Base-by-base conservation (phyloP, 2,888 invertebrate species). In the Hedychridium roseum region DNA sequence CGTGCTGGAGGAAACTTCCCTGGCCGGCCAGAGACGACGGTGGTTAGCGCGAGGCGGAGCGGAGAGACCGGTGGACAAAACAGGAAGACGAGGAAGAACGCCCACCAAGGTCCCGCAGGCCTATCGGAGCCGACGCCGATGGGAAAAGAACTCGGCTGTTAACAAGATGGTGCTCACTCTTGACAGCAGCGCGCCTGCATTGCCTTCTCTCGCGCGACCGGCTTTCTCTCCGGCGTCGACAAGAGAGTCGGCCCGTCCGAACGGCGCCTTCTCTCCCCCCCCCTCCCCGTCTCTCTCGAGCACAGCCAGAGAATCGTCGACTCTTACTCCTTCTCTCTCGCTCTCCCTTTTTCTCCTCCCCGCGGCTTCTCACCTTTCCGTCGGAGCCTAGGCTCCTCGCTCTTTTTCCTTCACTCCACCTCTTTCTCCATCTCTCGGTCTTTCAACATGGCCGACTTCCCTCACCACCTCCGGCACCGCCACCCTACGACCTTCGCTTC, bases 141-240 rank as follows among this genome's bases (percentile, higher is more conserved):
- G 74, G 62, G 60, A 70, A 74, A 73, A 71, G 65, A 73, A 71
- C 71, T 66, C 61, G 66, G 57, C 72, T 72, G 74, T 73, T 72
- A 74, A 74, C 74, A 74, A 74, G 74, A 74, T 74, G 74, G 74
- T 73, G 73, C 66, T 71, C 66, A 64, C 64, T 64, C 63, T 63
- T 60, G 54, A 63, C 63, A 63, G 9, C 23, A 23, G 9, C 5
- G 9, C 9, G 9, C 23, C 23, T 23, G 23, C 5, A 23, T 23
- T 43, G 50, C 50, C 43, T 54, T 50, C 54, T 54, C 46, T 56
- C 53, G 56, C 61, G 54, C 61, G 54, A 61, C 61, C 50, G 46
- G 9, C 9, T 6, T 23, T 23, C 45, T 48, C 18, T 32, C 50
- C 53, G 51, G 45, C 53, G 51, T 46, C 52, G 43, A n/a, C n/a